Evolutionary conservation across 2,797 vertebrate genomes (phyloP), one percentile per base, ranked within the genome.

Genomic region (Hypotaenidia philippensis): DNA sequence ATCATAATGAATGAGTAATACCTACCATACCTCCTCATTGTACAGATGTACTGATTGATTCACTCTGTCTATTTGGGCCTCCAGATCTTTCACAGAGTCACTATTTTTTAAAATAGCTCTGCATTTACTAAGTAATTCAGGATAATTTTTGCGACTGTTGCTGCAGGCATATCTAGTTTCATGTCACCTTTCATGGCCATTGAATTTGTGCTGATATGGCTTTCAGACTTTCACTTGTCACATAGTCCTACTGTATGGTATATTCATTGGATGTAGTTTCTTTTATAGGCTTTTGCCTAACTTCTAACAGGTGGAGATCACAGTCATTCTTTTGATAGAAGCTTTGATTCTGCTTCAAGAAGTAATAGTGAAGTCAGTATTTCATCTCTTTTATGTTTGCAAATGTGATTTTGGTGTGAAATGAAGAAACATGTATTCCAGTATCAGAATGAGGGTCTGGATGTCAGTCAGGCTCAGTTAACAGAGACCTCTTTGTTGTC

Each of bases 1-100:
- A 52, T 88, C 47, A 77, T 84, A 76, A 59, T 93, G 81, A 96
- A 96, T 96, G 87, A 90, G 47, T 88, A 90, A 76, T 70, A 92
- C 75, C 83, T 88, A 64, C 60, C 27, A 45, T 71, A 88, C 12
- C 55, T 84, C 56, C 45, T 83, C 75, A 55, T 38, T 71, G 6
- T 80, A 38, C 15, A 80, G 60, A 91, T 41, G 25, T 70, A 91
- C 55, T 64, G 66, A 82, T 78, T 57, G 71, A 84, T 81, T 95
- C 41, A 25, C 25, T 70, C 41, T 38, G 36, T 60, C 59, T 79
- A 1, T 78, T 80, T 34, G 32, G n/a, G 34, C 25, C 40, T 80
- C 49, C 64, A 71, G 27, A 56, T 89, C 36, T 89, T 84, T 78
- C 23, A 66, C 11, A 64, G 64, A 63, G 19, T 87, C 95, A 74